Evolutionary conservation across 1,140 invertebrate genomes (phyloP), one percentile per base, ranked within the genome.

Genomic region (Heliconius congener): DNA sequence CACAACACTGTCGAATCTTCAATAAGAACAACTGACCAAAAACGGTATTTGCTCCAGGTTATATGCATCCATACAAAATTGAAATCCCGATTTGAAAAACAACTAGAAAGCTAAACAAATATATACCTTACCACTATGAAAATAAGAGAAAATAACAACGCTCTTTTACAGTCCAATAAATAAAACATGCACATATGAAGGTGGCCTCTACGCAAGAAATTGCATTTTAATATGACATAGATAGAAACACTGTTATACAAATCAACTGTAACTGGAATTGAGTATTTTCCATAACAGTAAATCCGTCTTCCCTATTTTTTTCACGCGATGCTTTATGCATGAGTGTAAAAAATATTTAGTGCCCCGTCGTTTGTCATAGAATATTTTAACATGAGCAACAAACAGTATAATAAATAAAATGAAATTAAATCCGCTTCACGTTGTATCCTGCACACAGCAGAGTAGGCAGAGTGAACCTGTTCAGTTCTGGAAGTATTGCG

Each of bases 161-260:
- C 19, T 81, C 0, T n/a, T 8, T 2, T 34, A n/a, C 18, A 72
- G 16, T 84, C 80, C 85, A 86, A 93, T 93, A 90, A 87, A 93
- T 93, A 86, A 91, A 87, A 89, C 89, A 92, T 78, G 46, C 79
- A 78, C 90, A 37, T 34, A 34, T 8, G 89, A 90, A 88, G 88
- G 75, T 42, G 74, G 83, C 77, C 84, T 76, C 84, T 84, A 91
- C 90, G 87, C 80, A 88, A 90, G 86, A 87, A 84, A 88, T 88
- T 90, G 90, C 86, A 91, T 92, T 88, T 91, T 87, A 91, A 92
- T 87, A 87, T 81, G 83, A 83, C 79, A 84, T 76, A 78, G 55
- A 84, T 84, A 78, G 74, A 73, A 81, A 76, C 74, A 83, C 77
- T 83, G 83, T 83, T 86, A 84, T 83, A 71, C 66, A 74, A 57